Conservation (phyloP, 1,140 invertebrate species). For the Danaus plexippus region DNA sequence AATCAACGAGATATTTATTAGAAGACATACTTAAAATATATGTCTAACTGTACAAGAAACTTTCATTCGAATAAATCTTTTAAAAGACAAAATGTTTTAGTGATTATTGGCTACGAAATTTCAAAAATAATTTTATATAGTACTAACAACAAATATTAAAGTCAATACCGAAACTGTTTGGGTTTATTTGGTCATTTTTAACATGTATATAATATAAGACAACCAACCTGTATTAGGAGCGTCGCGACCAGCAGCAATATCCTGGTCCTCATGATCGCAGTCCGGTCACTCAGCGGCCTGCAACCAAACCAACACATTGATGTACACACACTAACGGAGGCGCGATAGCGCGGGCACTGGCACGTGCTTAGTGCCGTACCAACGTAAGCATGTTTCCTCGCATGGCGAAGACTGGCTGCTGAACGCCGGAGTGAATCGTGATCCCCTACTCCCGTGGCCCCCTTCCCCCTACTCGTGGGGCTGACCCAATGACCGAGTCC, state of each 20-base stretch:
- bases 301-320: conserved; percentile 55
- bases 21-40: too few relatives aligned
- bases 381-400: conserved; percentile 20
- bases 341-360: conserved; percentile 35
- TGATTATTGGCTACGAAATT: neutral
- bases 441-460: conserved; percentile 17
- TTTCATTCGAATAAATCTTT: conserved; percentile 1
- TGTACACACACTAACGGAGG: conserved; percentile 30
- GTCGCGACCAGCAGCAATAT: conserved; percentile 50
- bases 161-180: too few relatives aligned
- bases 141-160: too few relatives aligned
- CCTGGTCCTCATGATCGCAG: conserved; percentile 62
- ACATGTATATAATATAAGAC: conserved; percentile 5
- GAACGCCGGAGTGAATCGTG: conserved; percentile 16
- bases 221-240: conserved; percentile 61
- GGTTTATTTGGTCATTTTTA: neutral
- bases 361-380: conserved; percentile 32
- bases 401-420: conserved; percentile 29
- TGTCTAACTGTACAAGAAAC: too few relatives aligned
- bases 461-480: conserved; percentile 24
- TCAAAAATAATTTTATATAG: too few relatives aligned
- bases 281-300: conserved; percentile 55
- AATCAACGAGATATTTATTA: too few relatives aligned
- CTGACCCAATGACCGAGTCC: conserved; percentile 66
- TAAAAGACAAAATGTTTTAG: conserved; percentile 9